These are phyloP conservation scores for Campopleginae sp. DNA, from an alignment of 2,888 invertebrate species.

Conservation along the genomic window DNA sequence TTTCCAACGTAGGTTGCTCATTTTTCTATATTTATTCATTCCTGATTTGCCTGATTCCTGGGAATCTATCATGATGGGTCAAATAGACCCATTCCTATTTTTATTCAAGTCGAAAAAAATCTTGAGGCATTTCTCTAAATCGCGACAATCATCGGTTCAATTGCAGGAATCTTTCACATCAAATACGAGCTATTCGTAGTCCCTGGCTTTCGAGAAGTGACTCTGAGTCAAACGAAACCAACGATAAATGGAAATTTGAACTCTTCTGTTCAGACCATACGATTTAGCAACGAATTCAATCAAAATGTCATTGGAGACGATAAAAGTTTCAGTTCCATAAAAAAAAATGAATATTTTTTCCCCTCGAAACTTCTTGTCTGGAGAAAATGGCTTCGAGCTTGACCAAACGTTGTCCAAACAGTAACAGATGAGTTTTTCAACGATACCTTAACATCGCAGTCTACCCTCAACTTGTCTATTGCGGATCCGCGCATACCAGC, in stretches of 20 bases:
- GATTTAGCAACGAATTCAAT: neutral
- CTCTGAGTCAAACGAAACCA: neutral
- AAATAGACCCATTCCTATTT: neutral
- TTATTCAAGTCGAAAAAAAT: neutral
- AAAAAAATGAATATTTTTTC: too few species aligned
- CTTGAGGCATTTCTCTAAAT: too few species aligned
- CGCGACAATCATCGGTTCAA: neutral
- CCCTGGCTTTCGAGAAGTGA: neutral
- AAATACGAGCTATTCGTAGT: neutral
- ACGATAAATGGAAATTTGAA: neutral
- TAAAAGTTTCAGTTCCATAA: neutral
- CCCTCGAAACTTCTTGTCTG: neutral
- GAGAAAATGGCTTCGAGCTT: slow-evolving; percentile 21
- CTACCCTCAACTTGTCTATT: neutral
- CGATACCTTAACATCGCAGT: slow-evolving; percentile 28
- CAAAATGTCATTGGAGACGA: neutral
- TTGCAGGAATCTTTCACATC: neutral
- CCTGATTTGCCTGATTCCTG: neutral
- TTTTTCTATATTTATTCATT: neutral
- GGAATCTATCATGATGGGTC: neutral
- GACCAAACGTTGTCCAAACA: slow-evolving; percentile 48
- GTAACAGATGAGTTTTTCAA: slow-evolving; percentile 55
- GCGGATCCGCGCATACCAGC: slow-evolving; percentile 35
- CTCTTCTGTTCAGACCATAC: neutral
- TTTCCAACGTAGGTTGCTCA: neutral